A percentile compares a stretch with the other conserved stretches of the same genome.
Conservation (phyloP, 92 coral and sea anemone genomes). For the Galaxea fascicularis region DNA sequence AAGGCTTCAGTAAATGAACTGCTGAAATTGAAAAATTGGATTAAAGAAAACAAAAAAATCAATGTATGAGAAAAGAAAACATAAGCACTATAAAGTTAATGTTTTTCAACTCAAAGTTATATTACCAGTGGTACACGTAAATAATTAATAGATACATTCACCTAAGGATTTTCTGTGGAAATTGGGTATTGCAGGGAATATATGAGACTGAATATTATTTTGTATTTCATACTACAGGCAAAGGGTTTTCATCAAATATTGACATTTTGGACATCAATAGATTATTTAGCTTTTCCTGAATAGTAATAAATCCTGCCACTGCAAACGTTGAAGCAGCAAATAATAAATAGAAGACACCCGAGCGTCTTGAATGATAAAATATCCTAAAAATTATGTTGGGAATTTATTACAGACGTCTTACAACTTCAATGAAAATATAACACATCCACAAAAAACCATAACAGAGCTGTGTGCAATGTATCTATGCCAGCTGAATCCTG, state of each 20-base stretch:
- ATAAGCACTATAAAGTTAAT: background rate
- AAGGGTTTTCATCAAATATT: slow-evolving; percentile 31
- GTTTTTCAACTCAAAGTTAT: slow-evolving; percentile 17
- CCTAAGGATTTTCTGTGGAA: background rate
- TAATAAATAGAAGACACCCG: background rate
- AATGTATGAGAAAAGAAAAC: too few species aligned
- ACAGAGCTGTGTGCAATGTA: slow-evolving; percentile 18
- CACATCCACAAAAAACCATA: slow-evolving; percentile 33
- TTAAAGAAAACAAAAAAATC: background rate
- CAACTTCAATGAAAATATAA: slow-evolving; percentile 28
- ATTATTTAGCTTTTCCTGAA: slow-evolving; percentile 23
- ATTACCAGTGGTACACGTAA: slow-evolving; percentile 5
- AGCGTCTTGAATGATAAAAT: background rate
- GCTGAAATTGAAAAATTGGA: slow-evolving; percentile 6
- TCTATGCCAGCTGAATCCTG: slow-evolving; percentile 32
- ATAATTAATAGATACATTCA: slow-evolving; percentile 33
- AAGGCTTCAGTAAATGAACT: background rate
- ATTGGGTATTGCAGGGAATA: background rate
- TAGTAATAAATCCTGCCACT: background rate
- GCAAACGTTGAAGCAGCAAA: background rate
- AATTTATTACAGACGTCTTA: background rate
- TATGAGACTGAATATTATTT: background rate
- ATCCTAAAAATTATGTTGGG: background rate
- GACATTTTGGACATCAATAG: slow-evolving; percentile 26
- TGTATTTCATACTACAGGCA: background rate